Evolutionary conservation across 2,888 invertebrate genomes (phyloP), one percentile per base, ranked within the genome.

Genomic region (Drosophila anceps): DNA sequence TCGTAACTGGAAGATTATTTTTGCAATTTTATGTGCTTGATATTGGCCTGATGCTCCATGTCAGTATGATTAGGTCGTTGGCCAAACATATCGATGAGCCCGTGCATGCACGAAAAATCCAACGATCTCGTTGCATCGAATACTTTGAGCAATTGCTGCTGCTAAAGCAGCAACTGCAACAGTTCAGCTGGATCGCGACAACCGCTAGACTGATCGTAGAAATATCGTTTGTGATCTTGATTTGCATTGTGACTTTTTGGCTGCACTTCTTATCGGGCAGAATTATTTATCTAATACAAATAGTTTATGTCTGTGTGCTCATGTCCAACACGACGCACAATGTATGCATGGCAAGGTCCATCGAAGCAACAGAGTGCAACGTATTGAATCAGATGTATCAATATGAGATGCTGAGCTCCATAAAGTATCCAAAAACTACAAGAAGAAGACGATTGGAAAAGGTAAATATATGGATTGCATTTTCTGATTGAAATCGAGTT

Each of bases 311-410:
- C 1, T 0, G 8, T 4, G 4, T 62, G 24, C 1, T n/a, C 7
- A 8, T 31, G 4, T 58, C 33, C 4, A 73, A 69, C 20, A 33
- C 37, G 41, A 5, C 73, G 5, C 24, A 27, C 10, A 18, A 50
- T 4, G 7, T 59, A 0, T 18, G 15, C 1, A 69, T 54, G 29
- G 61, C 74, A 0, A 44, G n/a, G 27, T 18, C 18, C 27, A 62
- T 75, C 2, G 8, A 37, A n/a, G 3, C 1, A 9, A 12, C 61
- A 18, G 73, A 74, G 29, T 24, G 15, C 1, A 50, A 54, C 6
- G 50, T 69, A 2, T 27, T 62, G 12, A 58, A 31, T 48, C 13
- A 48, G 0, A n/a, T 75, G n/a, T 48, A 53, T 18, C 4, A 48
- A 2, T 8, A 54, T 12, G 69, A 69, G 12, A 10, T 73, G 2